Conservation (phyloP, 2,797 vertebrate genomes). For the Eidolon dupreanum region DNA sequence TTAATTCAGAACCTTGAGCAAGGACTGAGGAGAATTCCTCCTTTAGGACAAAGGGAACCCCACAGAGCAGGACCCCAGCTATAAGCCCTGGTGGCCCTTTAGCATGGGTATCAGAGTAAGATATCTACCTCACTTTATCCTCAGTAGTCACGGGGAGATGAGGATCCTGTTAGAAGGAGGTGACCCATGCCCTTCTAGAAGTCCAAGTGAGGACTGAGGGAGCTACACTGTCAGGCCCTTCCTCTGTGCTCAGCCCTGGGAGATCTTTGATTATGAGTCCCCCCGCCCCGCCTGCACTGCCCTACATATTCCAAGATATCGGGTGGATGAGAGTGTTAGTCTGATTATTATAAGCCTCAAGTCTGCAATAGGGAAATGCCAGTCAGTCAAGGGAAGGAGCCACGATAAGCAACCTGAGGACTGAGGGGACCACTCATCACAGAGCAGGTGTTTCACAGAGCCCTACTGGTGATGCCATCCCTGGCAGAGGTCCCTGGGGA, state of each 20-base stretch:
- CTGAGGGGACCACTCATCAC: background rate
- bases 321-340: background rate
- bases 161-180: background rate
- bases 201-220: background rate
- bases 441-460: background rate
- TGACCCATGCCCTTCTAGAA: background rate
- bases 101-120: background rate
- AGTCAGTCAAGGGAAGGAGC: background rate
- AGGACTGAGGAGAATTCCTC: background rate
- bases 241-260: background rate
- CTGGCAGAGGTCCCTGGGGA: background rate
- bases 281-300: rapidly evolving
- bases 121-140: background rate
- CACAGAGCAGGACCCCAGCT: background rate
- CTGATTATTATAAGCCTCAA: background rate
- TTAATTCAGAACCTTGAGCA: background rate
- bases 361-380: background rate
- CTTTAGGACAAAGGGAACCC: background rate
- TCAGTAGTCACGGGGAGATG: background rate
- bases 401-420: background rate
- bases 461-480: background rate
- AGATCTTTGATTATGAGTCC: background rate
- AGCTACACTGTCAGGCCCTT: background rate
- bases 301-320: background rate
- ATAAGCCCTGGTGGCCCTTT: background rate